These are phyloP conservation scores for Globodera ellingtonae DNA, from an alignment of 1,140 invertebrate species.

Conservation along the genomic window DNA sequence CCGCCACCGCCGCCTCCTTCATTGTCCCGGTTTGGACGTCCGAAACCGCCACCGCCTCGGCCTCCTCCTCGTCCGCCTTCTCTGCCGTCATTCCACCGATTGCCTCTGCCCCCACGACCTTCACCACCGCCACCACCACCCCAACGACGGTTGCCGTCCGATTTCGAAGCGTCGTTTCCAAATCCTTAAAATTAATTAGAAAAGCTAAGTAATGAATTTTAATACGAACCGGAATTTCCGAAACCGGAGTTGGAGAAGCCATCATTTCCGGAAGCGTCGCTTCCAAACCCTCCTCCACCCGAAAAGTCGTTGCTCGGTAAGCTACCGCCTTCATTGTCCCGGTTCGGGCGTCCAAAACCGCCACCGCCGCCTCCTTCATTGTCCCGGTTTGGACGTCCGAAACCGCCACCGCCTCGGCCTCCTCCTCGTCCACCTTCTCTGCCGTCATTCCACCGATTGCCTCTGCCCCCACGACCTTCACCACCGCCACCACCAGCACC, in stretches of 20 bases:
- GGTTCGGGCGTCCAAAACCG: not conserved
- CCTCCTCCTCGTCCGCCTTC: not conserved
- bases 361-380: slow-evolving; percentile 1
- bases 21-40: too few relatives aligned
- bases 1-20: too few relatives aligned
- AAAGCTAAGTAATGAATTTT: too few relatives aligned
- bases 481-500: not conserved
- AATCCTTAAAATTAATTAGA: not conserved
- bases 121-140: not conserved
- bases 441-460: not conserved
- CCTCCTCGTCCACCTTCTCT: not conserved
- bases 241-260: too few relatives aligned
- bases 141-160: not conserved
- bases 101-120: not conserved
- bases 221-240: not conserved
- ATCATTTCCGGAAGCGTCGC: too few relatives aligned
- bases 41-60: not conserved
- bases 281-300: not conserved
- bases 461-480: not conserved
- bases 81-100: not conserved
- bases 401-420: too few relatives aligned
- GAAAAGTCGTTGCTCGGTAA: not conserved
- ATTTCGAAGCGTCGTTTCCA: not conserved
- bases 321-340: not conserved
- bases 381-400: too few relatives aligned